These are phyloP conservation scores for Portunus trituberculatus DNA, from an alignment of 1,140 invertebrate species.

Conservation along the genomic window DNA sequence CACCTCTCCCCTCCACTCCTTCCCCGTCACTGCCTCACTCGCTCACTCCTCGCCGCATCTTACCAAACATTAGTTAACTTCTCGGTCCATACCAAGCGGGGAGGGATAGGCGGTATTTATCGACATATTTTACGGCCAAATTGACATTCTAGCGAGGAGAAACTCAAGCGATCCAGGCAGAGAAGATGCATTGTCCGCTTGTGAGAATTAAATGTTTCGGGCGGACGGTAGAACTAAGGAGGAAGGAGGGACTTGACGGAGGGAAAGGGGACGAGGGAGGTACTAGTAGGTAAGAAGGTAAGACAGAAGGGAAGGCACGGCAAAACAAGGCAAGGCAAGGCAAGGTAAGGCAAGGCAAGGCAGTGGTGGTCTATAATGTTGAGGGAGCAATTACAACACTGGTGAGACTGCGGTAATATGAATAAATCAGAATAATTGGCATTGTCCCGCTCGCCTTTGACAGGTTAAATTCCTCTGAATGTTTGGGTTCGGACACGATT, in stretches of 20 bases:
- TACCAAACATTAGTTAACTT: not conserved
- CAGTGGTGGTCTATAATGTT: slow-evolving; percentile 57
- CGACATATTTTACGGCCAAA: not conserved
- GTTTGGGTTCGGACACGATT: slow-evolving; percentile 73
- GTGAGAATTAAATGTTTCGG: slow-evolving; percentile 1
- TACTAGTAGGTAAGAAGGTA: not conserved
- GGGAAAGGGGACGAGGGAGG: too few relatives aligned
- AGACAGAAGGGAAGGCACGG: not conserved
- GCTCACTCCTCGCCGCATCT: not conserved
- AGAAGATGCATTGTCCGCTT: not conserved
- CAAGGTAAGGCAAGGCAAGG: not conserved
- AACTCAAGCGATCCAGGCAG: not conserved
- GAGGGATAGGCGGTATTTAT: slow-evolving; percentile 10
- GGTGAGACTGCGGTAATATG: slow-evolving; percentile 67
- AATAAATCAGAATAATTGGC: slow-evolving; percentile 75
- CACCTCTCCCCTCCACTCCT: not conserved
- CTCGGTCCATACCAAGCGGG: not conserved
- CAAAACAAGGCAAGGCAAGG: too few relatives aligned
- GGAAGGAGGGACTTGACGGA: not conserved
- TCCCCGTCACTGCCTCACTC: not conserved
- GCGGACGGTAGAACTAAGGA: not conserved
- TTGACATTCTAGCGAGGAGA: not conserved
- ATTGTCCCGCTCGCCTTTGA: slow-evolving; percentile 70
- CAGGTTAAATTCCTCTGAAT: slow-evolving; percentile 75
- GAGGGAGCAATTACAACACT: slow-evolving; percentile 69